Base-by-base conservation (phyloP, 2,888 invertebrate genomes). In the Euclidia mi region DNA sequence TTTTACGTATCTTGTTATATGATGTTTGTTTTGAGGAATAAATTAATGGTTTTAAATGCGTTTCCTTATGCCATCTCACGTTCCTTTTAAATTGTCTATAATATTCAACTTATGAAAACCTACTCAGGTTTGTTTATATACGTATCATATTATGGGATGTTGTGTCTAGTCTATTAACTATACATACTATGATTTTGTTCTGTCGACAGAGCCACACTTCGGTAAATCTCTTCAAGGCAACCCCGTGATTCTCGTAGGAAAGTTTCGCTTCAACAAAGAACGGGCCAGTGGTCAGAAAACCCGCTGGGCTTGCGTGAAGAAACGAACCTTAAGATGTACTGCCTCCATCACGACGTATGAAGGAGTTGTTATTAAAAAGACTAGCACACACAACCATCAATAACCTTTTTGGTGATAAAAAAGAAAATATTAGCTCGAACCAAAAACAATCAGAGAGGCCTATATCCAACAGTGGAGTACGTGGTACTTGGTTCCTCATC, bases 241-340 rank as follows among this genome's bases (percentile, higher is more conserved):
- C n/a, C 76, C 71, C 0, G 69, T 79, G 10, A 73, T 79, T 4
- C 15, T 70, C 11, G 40, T 69, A 1, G 70, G 71, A 1, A 43
- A 52, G 0, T 71, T 65, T 40, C 63, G 76, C 1, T 79, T 75
- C n/a, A 56, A 57, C 14, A 75, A 71, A 48, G 69, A n/a, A 71
- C 7, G 51, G 0, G 11, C 3, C 0, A 35, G 3, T 2, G 79
- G 77, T 2, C 0, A 2, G 0, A 75, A 58, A 31, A 67, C 46
- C n/a, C 61, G 81, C 1, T 82, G 83, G 83, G 41, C 62, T 4
- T 82, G 83, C 25, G 67, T 71, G 7, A 81, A 78, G 63, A 80
- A 76, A 38, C 55, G 75, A 10, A 40, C 41, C 3, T 15, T 51
- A 2, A 50, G 64, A 20, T 83, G 83, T 29, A 71, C 61, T 0